Conservation (phyloP, 2,113 vertebrate species). For the Hirundichthys speculiger region DNA sequence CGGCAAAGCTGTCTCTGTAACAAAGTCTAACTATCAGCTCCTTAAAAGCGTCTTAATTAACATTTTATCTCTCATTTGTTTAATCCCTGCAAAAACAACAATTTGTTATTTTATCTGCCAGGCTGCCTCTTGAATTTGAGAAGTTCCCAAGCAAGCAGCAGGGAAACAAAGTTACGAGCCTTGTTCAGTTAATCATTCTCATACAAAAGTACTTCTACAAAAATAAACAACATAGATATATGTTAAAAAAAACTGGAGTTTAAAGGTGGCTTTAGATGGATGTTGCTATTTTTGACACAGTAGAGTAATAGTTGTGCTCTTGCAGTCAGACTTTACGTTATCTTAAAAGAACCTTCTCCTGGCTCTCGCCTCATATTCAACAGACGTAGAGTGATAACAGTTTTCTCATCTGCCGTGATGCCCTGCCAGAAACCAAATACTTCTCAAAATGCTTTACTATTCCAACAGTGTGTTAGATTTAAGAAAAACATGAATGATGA, state of each 20-base stretch:
- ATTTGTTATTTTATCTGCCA: background rate
- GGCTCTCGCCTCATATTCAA: conserved; percentile 5
- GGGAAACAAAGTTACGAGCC: conserved; percentile 1
- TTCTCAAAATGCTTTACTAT: conserved; percentile 17
- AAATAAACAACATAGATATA: conserved; percentile 6
- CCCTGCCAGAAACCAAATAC: conserved; percentile 10
- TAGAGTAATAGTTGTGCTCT: too few relatives aligned
- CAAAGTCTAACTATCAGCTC: background rate
- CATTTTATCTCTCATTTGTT: too few relatives aligned
- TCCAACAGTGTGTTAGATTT: conserved; percentile 1
- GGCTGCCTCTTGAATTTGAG: conserved; percentile 6
- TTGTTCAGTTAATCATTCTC: background rate
- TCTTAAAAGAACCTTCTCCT: conserved; percentile 10
- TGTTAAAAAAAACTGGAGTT: conserved; percentile 5
- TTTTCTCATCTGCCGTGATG: conserved; percentile 7
- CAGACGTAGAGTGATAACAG: conserved; percentile 2
- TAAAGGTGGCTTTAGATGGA: background rate
- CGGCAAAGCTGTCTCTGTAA: background rate
- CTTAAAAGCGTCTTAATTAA: conserved; percentile 2
- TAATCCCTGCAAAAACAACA: conserved; percentile 20
- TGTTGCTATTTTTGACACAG: conserved; percentile 6
- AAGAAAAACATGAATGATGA: conserved; percentile 20
- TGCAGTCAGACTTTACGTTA: conserved; percentile 15
- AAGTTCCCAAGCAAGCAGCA: conserved; percentile 30
- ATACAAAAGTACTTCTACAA: background rate